Percentiles rank a stretch among this genome's conserved stretches.
Conservation (phyloP, 2,888 invertebrate genomes). For the Ophion obscuratus region DNA sequence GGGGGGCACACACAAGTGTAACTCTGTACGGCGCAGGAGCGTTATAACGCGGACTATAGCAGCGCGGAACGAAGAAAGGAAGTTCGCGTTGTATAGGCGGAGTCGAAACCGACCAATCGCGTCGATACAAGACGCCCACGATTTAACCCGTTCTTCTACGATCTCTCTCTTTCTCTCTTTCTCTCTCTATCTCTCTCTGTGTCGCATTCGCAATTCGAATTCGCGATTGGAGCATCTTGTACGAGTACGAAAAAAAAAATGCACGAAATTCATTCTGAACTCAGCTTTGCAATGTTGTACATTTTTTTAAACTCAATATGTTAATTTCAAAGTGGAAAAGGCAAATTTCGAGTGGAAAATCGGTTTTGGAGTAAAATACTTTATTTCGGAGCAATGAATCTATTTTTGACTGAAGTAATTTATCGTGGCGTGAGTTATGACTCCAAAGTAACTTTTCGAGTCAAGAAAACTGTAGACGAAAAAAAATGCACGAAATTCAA, state of each 20-base stretch:
- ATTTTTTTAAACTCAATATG: neutral
- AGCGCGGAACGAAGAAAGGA: conserved; percentile 72
- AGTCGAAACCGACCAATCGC: conserved; percentile 81
- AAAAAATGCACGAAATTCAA: no score
- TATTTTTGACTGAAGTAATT: no score
- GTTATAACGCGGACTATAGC: conserved; percentile 41
- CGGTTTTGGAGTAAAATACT: no score
- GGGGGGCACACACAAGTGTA: neutral
- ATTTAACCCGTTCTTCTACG: conserved; percentile 77
- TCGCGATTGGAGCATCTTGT: neutral
- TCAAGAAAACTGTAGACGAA: no score
- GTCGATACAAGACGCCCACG: conserved; percentile 81
- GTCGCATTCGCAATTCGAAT: conserved; percentile 30
- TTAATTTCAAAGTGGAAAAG: neutral
- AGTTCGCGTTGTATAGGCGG: conserved; percentile 80
- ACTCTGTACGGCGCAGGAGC: conserved; percentile 10
- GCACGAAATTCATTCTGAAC: neutral
- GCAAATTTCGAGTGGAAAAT: neutral
- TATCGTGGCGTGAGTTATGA: no score
- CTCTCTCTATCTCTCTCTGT: conserved; percentile 6
- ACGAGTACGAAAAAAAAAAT: neutral
- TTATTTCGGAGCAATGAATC: no score
- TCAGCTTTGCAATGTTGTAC: neutral
- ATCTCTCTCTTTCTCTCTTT: conserved; percentile 31
- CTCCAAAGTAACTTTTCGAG: no score